Conservation (phyloP, 2,113 vertebrate species). For the Neofelis nebulosa region DNA sequence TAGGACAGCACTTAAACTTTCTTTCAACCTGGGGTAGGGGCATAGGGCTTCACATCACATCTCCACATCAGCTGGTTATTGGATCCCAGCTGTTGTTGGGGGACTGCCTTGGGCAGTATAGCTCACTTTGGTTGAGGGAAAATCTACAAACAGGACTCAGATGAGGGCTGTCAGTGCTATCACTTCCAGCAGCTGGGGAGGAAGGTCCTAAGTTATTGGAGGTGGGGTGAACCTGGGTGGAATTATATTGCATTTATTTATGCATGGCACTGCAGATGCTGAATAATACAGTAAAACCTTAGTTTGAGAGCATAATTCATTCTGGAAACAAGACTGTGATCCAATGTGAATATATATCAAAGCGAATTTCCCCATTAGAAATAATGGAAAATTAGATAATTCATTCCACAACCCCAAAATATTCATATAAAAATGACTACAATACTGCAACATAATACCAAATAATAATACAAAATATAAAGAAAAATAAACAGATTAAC, state of each 20-base stretch:
- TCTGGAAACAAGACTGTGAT: no score
- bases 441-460: no score
- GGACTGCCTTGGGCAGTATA: not conserved
- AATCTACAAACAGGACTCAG: not conserved
- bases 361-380: no score
- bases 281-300: not conserved
- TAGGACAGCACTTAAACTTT: not conserved
- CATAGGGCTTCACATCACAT: accelerated
- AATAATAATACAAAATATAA: no score
- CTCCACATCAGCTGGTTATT: not conserved
- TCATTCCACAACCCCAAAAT: no score
- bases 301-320: no score
- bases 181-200: not conserved
- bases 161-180: not conserved
- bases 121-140: not conserved
- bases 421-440: no score
- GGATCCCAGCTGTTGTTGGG: not conserved
- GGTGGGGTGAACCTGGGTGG: not conserved
- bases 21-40: not conserved
- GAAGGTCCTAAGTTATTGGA: not conserved
- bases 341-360: no score
- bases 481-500: no score
- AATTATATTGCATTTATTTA: not conserved
- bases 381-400: no score
- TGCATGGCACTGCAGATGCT: not conserved